Base-by-base conservation (phyloP, 2,113 vertebrate genomes). In the Pelobates fuscus region DNA sequence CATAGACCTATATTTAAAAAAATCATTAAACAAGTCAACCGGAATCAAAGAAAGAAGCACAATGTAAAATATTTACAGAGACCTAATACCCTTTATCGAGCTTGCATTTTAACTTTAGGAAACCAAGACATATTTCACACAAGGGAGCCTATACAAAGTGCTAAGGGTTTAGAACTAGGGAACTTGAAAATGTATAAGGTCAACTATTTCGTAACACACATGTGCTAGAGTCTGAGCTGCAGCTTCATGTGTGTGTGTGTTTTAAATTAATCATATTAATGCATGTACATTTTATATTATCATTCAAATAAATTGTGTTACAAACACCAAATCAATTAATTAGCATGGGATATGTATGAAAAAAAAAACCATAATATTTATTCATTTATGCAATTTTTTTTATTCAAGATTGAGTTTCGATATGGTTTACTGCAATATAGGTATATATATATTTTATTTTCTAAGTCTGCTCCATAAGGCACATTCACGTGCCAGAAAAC, bases 11-110 rank as follows among this genome's bases (percentile, higher is more conserved):
- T 82, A 72, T 78, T 68, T 67, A 58, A 74, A 73, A 82, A 83
- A 49, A 69, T 55, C 72, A 76, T 76, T 67, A 77, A 77, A 84
- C 67, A 83, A 77, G 71, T 86, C 80, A 70, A 81, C 80, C 83
- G 83, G 83, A 88, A 87, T 78, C 81, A 78, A 12, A 67, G 72
- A 80, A 83, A 85, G 86, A 81, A 89, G 63, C 84, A 85, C 61
- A 55, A 79, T 84, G 78, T 86, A 82, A 89, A 89, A 86, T 86
- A 89, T 87, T 87, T 88, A 86, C 83, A 81, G 78, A 72, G 77
- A 59, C 74, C 83, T 86, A 86, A 82, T 82, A 83, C 77, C 86
- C 78, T 80, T 86, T 89, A 85, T 77, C 73, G 88, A 77, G 78
- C 68, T 81, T 17, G 26, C 81, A 86, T 84, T 87, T 88, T 83